These are phyloP conservation scores for Hybos culiciformis DNA, from an alignment of 2,888 invertebrate genomes.

Conservation along the genomic window DNA sequence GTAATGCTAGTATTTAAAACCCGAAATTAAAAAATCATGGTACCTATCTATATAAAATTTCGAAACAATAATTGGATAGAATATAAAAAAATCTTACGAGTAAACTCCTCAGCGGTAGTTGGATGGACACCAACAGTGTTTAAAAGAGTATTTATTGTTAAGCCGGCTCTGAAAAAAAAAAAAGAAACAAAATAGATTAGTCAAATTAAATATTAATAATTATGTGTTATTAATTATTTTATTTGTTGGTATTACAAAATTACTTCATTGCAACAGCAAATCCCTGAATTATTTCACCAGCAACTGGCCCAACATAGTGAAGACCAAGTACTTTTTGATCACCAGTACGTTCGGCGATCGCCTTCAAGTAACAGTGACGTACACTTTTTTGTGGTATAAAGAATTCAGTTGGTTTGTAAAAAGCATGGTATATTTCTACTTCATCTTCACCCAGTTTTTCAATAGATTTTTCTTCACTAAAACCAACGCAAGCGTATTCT, in stretches of 20 bases:
- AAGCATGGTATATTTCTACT: constrained; percentile 85
- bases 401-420: constrained; percentile 91
- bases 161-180: constrained; percentile 45
- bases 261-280: constrained; percentile 80
- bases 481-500: constrained; percentile 90
- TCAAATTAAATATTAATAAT: constrained; percentile 1
- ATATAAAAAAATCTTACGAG: no score
- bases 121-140: constrained; percentile 88
- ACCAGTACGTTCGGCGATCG: constrained; percentile 50
- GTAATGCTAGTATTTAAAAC: no score
- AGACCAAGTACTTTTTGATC: constrained; percentile 71
- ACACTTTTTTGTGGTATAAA: constrained; percentile 81
- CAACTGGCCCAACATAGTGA: constrained; percentile 82
- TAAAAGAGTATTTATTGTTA: constrained; percentile 66
- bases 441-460: constrained; percentile 47
- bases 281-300: constrained; percentile 90
- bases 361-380: constrained; percentile 83
- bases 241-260: no score
- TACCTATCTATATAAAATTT: no score
- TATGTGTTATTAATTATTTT: no score
- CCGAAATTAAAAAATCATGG: no score
- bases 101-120: constrained; percentile 85
- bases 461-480: constrained; percentile 76
- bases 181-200: constrained; percentile 1
- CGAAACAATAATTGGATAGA: no score